Conservation (phyloP, 2,888 invertebrate species). For the Odontocolon sp. region DNA sequence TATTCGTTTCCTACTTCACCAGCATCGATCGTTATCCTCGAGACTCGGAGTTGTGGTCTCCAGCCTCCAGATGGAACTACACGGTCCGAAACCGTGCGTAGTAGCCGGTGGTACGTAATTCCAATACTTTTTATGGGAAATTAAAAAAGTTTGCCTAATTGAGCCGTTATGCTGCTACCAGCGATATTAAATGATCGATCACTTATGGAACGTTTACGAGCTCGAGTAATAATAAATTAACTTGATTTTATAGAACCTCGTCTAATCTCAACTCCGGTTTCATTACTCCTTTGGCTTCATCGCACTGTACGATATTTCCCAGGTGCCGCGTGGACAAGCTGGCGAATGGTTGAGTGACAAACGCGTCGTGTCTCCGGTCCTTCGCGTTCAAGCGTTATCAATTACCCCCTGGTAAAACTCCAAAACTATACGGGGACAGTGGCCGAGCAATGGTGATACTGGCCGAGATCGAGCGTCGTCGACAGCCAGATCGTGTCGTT, state of each 20-base stretch:
- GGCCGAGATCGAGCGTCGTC: not conserved
- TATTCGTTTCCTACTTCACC: not conserved
- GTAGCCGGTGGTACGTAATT: not conserved
- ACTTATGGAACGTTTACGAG: not conserved
- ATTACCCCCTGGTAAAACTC: constrained; percentile 56
- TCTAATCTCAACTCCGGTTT: not conserved
- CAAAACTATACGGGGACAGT: constrained; percentile 52
- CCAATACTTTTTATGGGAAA: not conserved
- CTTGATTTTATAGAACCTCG: not conserved
- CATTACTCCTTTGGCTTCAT: constrained; percentile 21
- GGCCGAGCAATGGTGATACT: not conserved
- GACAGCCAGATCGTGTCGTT: constrained; percentile 51
- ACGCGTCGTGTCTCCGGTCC: constrained; percentile 40
- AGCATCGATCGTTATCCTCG: not conserved
- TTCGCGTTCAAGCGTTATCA: constrained; percentile 60
- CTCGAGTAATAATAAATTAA: constrained; percentile 2
- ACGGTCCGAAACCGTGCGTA: not conserved
- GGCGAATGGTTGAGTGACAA: constrained; percentile 52
- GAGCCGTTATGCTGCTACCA: not conserved
- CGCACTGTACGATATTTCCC: constrained; percentile 24
- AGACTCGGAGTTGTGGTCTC: not conserved
- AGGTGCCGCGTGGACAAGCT: constrained; percentile 27
- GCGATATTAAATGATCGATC: not conserved
- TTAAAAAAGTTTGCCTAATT: not conserved
- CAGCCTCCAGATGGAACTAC: not conserved